Evolutionary conservation across 1,140 invertebrate species (phyloP), one percentile per base, ranked within the genome.

Genomic region (Callitettix versicolor): DNA sequence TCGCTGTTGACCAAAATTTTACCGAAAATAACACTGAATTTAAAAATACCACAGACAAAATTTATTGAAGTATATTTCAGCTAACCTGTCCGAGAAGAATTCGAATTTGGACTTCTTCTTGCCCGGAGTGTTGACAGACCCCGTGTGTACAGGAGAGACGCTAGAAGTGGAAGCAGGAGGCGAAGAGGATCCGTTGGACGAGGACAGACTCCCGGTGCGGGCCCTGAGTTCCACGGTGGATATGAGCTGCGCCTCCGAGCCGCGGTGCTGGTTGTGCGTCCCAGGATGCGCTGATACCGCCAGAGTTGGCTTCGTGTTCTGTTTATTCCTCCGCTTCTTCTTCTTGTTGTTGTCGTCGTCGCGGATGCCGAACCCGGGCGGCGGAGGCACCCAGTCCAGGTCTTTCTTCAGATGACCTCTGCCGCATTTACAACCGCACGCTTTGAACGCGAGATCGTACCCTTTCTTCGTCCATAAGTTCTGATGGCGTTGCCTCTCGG

Each of bases 381-480:
- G 75, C n/a, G 82, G 76, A 3, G 88, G 78, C 60, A 82, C 75
- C 89, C 93, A 96, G 65, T 96, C 91, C 12, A 94, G 73, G 72
- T 96, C 93, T 71, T 96, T 96, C 65, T 92, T 86, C 50, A 98
- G 68, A 68, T 96, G 92, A 1, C 94, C 94, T 5, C 90, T 76
- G 0, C 87, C 88, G 71, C 94, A 84, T 63, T 86, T 80, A 76
- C 93, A 83, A 61, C 86, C 81, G 78, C 92, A 88, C 41, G 91
- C 86, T 67, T 90, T 91, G 67, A 85, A 89, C 1, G 91, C 90
- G 66, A 95, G 72, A 69, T 98, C 93, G 73, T 95, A 96, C 12
- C 92, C 93, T 70, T 95, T 95, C 71, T 96, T 95, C 36, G 92
- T 95, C 94, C 94, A 98, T 53, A 98, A 73, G 68, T 97, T 95